Evolutionary conservation across 2,113 vertebrate genomes (phyloP).

Genomic region (Rhipidura dahli): DNA sequence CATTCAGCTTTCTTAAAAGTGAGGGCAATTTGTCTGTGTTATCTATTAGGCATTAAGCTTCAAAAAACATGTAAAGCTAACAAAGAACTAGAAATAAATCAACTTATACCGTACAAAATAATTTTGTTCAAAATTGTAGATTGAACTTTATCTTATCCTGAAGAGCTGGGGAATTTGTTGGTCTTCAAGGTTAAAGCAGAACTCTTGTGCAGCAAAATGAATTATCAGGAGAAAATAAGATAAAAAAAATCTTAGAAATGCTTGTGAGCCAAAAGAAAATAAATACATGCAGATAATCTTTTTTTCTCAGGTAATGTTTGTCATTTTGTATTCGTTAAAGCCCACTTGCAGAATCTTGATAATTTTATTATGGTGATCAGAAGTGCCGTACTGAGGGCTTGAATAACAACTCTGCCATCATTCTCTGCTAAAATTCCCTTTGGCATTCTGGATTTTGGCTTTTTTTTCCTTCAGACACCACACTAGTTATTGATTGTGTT

Average conservation of each 20-base stretch:
- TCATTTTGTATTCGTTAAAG: neutral
- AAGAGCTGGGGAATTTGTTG: neutral
- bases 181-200: neutral
- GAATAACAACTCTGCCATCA: neutral
- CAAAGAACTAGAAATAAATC: neutral
- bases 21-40: neutral
- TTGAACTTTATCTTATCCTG: neutral
- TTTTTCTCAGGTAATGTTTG: neutral
- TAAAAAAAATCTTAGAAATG: neutral
- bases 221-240: neutral
- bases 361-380: neutral
- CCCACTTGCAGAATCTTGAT: neutral
- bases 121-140: neutral
- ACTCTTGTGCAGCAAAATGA: neutral
- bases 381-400: neutral
- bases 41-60: neutral
- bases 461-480: neutral
- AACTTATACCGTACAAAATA: accelerated
- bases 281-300: neutral
- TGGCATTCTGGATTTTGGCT: neutral
- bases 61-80: neutral
- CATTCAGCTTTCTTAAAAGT: neutral
- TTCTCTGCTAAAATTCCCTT: neutral
- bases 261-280: neutral
- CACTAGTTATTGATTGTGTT: neutral